A percentile compares a stretch with the other conserved stretches of the same genome.
Conservation (phyloP, 2,113 vertebrate genomes). For the Tupaia chinensis region DNA sequence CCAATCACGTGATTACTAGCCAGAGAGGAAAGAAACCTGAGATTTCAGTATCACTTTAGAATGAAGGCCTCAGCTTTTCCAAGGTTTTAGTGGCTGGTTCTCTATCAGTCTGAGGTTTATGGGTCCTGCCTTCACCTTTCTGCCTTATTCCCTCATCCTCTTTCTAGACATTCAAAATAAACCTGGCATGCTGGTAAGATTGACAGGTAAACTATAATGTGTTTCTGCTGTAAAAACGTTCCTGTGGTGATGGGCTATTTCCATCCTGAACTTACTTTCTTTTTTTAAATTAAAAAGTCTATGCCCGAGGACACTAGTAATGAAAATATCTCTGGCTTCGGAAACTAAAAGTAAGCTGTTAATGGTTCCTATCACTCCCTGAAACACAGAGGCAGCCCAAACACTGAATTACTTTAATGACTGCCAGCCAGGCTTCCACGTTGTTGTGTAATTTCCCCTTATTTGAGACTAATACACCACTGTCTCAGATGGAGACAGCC, state of each 20-base stretch:
- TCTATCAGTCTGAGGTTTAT: background rate
- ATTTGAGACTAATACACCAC: background rate
- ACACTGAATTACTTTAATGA: constrained; percentile 35
- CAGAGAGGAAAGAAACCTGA: background rate
- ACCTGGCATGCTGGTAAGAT: constrained; percentile 47
- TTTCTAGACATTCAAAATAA: constrained; percentile 29
- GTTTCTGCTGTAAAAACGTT: constrained; percentile 51
- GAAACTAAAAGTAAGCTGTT: constrained; percentile 54
- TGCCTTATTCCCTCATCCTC: constrained; percentile 37
- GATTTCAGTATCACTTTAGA: background rate
- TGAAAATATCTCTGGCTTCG: constrained; percentile 62
- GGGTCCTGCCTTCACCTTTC: background rate
- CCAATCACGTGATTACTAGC: background rate
- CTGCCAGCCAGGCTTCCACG: constrained; percentile 40
- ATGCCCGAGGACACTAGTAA: constrained; percentile 66
- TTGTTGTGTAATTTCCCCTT: background rate
- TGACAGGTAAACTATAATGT: constrained; percentile 63
- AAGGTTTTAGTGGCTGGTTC: too few relatives aligned
- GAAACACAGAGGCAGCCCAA: constrained; percentile 43
- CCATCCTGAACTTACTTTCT: constrained; percentile 61
- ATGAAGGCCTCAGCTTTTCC: background rate
- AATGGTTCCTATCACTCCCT: constrained; percentile 55
- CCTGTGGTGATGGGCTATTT: constrained; percentile 60
- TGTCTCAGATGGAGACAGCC: background rate
- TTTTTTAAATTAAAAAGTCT: constrained; percentile 69